These are phyloP conservation scores for Philonicus albiceps DNA, from an alignment of 2,888 invertebrate species.

Conservation along the genomic window DNA sequence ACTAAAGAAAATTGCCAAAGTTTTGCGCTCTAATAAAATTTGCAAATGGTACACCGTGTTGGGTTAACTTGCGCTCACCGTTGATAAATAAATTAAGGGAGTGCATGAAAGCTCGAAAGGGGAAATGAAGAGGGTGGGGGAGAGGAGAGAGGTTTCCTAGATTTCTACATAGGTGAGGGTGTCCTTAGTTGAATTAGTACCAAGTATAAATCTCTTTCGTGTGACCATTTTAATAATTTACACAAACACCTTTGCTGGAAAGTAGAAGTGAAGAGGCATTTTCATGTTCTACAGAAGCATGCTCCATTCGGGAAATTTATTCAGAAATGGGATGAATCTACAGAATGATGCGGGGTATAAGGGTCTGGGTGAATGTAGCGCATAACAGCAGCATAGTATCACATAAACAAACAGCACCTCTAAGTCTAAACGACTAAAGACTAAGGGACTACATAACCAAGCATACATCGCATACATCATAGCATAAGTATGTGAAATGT, in stretches of 20 bases:
- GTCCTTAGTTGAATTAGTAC: background rate
- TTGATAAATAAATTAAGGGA: background rate
- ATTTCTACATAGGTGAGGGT: background rate
- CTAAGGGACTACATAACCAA: background rate
- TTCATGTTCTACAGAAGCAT: background rate
- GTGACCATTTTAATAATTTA: constrained; percentile 36
- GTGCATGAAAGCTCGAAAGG: background rate
- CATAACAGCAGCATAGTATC: background rate
- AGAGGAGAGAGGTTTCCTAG: background rate
- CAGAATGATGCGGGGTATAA: background rate
- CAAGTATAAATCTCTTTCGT: background rate
- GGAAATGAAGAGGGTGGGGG: background rate
- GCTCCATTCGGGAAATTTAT: background rate
- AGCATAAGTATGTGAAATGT: background rate
- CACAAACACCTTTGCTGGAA: background rate
- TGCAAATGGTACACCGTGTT: background rate
- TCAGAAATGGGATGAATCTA: background rate
- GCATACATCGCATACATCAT: constrained; percentile 4
- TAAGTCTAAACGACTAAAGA: background rate
- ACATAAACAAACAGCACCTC: background rate
- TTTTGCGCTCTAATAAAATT: background rate
- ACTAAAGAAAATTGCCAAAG: background rate
- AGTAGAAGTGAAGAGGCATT: background rate
- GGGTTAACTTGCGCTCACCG: background rate
- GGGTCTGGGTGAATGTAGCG: background rate